These are phyloP conservation scores for Drosophila mulleri DNA, from an alignment of 2,888 invertebrate species.

Conservation along the genomic window DNA sequence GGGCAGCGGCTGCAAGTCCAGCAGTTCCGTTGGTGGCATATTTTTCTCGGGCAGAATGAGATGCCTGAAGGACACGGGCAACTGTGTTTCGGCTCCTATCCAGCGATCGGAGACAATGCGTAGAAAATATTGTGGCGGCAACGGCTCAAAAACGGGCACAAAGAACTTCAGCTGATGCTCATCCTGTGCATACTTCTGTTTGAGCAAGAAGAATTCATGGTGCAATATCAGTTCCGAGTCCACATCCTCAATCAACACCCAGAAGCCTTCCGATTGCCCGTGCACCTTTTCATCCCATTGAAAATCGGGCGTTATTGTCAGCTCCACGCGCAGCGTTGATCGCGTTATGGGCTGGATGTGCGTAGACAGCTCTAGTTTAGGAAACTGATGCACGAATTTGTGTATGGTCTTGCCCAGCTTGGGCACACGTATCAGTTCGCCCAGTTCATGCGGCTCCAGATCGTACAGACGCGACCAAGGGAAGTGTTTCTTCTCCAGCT, in stretches of 20 bases:
- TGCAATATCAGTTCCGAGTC: slow-evolving; percentile 96
- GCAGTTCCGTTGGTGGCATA: slow-evolving; percentile 97
- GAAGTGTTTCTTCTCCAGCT: slow-evolving; percentile 98
- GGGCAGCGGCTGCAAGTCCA: slow-evolving; percentile 98
- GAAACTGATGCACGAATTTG: slow-evolving; percentile 94
- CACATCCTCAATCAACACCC: slow-evolving; percentile 95
- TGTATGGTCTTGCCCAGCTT: slow-evolving; percentile 94
- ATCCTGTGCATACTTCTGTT: slow-evolving; percentile 96
- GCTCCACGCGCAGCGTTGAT: slow-evolving; percentile 96
- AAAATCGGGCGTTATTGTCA: slow-evolving; percentile 99
- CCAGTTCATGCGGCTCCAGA: slow-evolving; percentile 98
- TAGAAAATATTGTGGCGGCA: slow-evolving; percentile 99
- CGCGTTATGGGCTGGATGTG: slow-evolving; percentile 99
- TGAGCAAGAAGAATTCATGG: slow-evolving; percentile 97
- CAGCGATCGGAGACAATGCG: slow-evolving; percentile 95
- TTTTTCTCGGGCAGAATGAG: slow-evolving; percentile 99
- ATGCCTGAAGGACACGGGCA: slow-evolving; percentile 99
- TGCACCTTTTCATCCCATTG: slow-evolving; percentile 99
- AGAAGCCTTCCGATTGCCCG: slow-evolving; percentile 93
- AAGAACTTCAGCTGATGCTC: slow-evolving; percentile 99
- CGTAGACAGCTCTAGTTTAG: slow-evolving; percentile 97
- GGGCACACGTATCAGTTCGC: slow-evolving; percentile 88
- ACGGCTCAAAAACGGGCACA: slow-evolving; percentile 98
- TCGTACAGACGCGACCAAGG: slow-evolving; percentile 98
- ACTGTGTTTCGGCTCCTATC: slow-evolving; percentile 97